Evolutionary conservation across 2,113 vertebrate genomes (phyloP), one percentile per base, ranked within the genome.

Genomic region (Rhizomys pruinosus): DNA sequence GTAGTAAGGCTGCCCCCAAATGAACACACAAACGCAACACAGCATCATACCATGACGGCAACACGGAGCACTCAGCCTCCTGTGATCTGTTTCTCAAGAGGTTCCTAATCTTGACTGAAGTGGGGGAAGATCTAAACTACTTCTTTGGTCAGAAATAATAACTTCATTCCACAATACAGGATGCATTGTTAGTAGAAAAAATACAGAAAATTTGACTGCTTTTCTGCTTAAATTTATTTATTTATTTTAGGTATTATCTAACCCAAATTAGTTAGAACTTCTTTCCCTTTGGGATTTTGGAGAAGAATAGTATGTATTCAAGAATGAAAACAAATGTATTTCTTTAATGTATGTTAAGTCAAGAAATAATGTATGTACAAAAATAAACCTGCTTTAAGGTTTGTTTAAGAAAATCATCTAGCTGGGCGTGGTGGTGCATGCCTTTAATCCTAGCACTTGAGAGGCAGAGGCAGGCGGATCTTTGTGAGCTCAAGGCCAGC

Each of bases 71-170:
- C 27, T 7, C 7, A 69, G 63, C 39, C 39, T 94, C 27, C 12
- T 86, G 17, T 34, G 63, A 84, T 77, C 77, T 84, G 13, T 44
- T 87, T 82, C 76, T 59, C 66, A 92, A 81, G n/a, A 37, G 80
- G 22, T 57, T 84, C 6, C 25, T 92, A 34, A 68, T 55, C 27
- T 66, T 73, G 7, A 13, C 37, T 55, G 90, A 95, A 85, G 25
- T 20, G 76, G 27, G 69, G 2, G 39, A 90, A 88, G 29, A 44
- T 25, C 55, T 61, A 10, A 5, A 52, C 37, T 87, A 59, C 16
- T 69, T 47, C 63, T 80, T 89, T 95, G 19, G 55, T 93, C 69
- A 89, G 76, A 72, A 79, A 86, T 87, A 27, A 63, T 29, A 71
- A 89, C 23, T 80, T 25, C 11, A 84, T 25, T 39, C 15, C 44